Evolutionary conservation across 53 echinoderm and acorn worm species (phyloP).

Genomic region (Apostichopus leukothele): DNA sequence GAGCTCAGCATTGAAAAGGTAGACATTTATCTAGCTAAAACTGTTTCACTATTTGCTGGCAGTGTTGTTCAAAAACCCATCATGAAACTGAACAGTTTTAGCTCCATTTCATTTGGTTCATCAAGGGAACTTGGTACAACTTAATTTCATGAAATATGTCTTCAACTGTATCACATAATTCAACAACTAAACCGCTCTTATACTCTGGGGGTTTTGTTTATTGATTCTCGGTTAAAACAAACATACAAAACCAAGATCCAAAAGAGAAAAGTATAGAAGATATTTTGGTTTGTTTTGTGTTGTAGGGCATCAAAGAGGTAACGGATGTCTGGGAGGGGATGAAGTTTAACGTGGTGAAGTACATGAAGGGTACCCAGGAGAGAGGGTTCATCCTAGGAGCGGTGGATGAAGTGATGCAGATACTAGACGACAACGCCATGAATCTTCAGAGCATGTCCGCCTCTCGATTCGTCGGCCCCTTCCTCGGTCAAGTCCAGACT

Average conservation of each 20-base stretch:
- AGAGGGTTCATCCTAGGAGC: slow-evolving; percentile 92
- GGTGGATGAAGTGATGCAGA: slow-evolving; percentile 98
- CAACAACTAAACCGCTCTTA: too few relatives aligned
- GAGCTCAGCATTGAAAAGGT: slow-evolving; percentile 99
- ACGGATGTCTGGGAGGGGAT: slow-evolving; percentile 95
- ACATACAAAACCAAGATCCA: too few relatives aligned
- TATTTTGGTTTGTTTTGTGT: too few relatives aligned
- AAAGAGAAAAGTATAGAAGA: too few relatives aligned
- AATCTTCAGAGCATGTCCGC: slow-evolving; percentile 99
- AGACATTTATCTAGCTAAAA: slow-evolving; percentile 1
- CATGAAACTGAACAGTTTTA: too few relatives aligned
- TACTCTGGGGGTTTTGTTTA: too few relatives aligned
- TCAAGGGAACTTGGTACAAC: too few relatives aligned
- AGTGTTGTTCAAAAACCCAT: background rate
- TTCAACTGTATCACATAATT: too few relatives aligned
- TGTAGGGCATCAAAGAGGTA: slow-evolving; percentile 98
- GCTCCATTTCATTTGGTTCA: too few relatives aligned
- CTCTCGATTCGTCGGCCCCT: slow-evolving; percentile 96
- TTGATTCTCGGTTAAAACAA: too few relatives aligned
- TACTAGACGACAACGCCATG: slow-evolving; percentile 97
- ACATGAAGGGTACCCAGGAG: slow-evolving; percentile 99
- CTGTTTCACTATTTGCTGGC: background rate
- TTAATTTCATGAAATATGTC: too few relatives aligned
- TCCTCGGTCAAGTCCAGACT: slow-evolving; percentile 87
- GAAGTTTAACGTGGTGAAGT: slow-evolving; percentile 95